Base-by-base conservation (phyloP, 2,113 vertebrate genomes). In the Tricholaema leucomelas region DNA sequence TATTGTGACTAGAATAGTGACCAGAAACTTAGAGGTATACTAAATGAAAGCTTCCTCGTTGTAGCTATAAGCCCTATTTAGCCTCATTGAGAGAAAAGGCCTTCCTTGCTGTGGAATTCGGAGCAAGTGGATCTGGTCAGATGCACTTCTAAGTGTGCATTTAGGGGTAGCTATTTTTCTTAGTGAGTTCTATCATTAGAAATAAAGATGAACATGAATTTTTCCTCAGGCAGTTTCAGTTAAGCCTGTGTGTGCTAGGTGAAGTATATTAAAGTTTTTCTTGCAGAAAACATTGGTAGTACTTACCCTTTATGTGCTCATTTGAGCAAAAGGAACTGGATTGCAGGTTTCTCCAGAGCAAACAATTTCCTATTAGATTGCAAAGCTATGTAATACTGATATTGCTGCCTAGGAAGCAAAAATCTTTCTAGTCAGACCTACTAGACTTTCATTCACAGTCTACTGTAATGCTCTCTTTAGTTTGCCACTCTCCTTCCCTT, bases 201-300 rank as follows among this genome's bases (percentile, higher is more conserved):
- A 56, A 56, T 46, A 79, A 46, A 7, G 19, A 52, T 79, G 12
- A 40, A 25, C 25, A 48, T 64, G n/a, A 36, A 25, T 48, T 71
- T 48, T 8, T 7, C 16, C 25, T 63, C 35, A 50, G 27, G 24
- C 70, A 54, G 4, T 55, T 16, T 33, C 6, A 3, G 21, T 55
- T 67, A 71, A 55, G 8, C 6, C 3, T 28, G 18, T 56, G 7
- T 14, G 2, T 64, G 24, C n/a, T 42, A 72, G 15, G 42, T 72
- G 36, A 50, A 31, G 10, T 28, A 10, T 11, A 8, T 69, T 40
- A 33, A 24, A 66, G 44, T n/a, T 74, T n/a, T 44, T 48, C 54
- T 5, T 1, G 1, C 3, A 4, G 0, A 1, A 71, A 82, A n/a
- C 35, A 10, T 4, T 64, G 18, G 8, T 10, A 59, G 2, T 67